Percentiles rank a stretch among this genome's conserved stretches.
Evolutionary conservation across 2,113 vertebrate genomes (phyloP).

Genomic region (Pristiophorus japonicus): DNA sequence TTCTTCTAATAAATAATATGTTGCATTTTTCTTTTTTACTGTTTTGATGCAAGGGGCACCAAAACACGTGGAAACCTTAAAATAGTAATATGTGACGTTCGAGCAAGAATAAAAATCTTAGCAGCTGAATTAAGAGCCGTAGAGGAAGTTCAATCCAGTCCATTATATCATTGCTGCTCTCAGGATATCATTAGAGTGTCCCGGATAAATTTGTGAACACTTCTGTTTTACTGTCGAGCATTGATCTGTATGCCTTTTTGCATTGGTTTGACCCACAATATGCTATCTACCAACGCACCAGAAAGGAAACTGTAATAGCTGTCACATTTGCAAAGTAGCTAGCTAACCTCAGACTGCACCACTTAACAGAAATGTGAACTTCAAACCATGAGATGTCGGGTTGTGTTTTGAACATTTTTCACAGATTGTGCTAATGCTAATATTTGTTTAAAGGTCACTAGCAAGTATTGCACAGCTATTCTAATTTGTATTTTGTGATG

Average conservation of each 20-base stretch:
- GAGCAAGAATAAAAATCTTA: background rate
- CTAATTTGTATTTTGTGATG: background rate
- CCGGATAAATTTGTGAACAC: too few species aligned
- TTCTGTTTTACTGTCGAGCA: too few species aligned
- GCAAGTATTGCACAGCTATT: background rate
- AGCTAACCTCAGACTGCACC: slow-evolving; percentile 28
- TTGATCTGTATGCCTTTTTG: too few species aligned
- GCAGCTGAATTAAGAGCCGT: background rate
- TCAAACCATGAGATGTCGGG: background rate
- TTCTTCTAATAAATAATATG: background rate
- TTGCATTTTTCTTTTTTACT: background rate
- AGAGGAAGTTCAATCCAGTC: background rate
- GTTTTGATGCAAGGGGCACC: background rate
- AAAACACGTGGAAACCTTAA: background rate
- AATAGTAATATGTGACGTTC: background rate
- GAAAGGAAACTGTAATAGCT: background rate
- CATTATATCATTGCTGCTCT: background rate
- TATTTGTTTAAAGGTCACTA: background rate
- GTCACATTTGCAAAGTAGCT: background rate
- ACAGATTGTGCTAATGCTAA: background rate
- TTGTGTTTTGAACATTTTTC: background rate
- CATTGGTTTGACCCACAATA: background rate
- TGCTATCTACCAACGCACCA: too few species aligned
- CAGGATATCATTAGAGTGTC: background rate
- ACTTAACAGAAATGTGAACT: background rate